Evolutionary conservation across 2,113 vertebrate genomes (phyloP).

Genomic region (Corvus moneduloides): DNA sequence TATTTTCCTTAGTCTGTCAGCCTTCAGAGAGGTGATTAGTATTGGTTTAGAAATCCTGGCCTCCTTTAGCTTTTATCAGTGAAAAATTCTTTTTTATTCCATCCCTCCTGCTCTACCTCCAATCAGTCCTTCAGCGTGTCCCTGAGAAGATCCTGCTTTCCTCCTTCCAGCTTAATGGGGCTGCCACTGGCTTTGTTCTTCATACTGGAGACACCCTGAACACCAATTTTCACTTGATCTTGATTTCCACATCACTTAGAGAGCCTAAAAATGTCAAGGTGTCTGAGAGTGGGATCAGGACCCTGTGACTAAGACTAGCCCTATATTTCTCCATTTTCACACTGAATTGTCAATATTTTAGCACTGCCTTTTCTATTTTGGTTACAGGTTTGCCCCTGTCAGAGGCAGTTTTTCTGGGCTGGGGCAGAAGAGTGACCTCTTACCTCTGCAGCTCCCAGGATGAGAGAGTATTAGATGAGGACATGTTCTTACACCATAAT

Average conservation of each 20-base stretch:
- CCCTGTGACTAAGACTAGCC: background rate
- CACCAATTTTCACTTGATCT: background rate
- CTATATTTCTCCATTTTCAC: background rate
- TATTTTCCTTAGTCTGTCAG: background rate
- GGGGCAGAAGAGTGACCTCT: background rate
- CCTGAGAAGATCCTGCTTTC: background rate
- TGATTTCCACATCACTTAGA: background rate
- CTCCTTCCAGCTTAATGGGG: background rate
- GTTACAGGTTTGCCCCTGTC: background rate
- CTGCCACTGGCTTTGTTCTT: background rate
- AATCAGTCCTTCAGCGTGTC: background rate
- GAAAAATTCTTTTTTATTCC: background rate
- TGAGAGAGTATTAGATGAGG: background rate
- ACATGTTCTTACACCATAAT: background rate
- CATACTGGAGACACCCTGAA: background rate
- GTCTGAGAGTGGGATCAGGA: background rate
- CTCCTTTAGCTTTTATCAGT: background rate
- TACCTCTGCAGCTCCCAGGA: background rate
- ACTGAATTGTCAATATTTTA: background rate
- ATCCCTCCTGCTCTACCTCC: background rate
- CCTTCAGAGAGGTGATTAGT: background rate
- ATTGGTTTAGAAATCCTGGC: background rate
- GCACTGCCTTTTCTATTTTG: background rate
- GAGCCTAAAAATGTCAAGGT: background rate
- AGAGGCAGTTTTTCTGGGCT: background rate